These are phyloP conservation scores for Drosophila watanabei DNA, from an alignment of 1,140 invertebrate species.

Conservation along the genomic window DNA sequence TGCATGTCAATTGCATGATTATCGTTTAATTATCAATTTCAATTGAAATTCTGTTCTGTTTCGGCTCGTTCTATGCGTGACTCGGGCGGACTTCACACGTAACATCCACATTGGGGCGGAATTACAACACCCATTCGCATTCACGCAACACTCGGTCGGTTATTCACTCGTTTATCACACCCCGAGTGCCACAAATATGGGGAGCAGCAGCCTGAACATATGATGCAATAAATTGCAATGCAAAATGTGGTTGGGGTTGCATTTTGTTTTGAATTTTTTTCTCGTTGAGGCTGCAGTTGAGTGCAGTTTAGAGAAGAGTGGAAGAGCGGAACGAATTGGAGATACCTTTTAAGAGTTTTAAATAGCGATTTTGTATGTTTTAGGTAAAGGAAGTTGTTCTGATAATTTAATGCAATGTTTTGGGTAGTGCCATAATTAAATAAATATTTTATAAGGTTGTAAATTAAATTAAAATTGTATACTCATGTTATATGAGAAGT, in stretches of 20 bases:
- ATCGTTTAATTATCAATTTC: constrained; percentile 43
- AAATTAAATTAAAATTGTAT: neutral
- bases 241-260: constrained; percentile 48
- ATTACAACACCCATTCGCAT: constrained; percentile 45
- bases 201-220: constrained; percentile 49
- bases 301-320: constrained; percentile 51
- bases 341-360: neutral
- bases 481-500: neutral
- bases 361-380: too few relatives aligned
- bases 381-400: neutral
- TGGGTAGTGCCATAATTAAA: neutral
- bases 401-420: neutral
- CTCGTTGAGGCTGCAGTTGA: constrained; percentile 6
- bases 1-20: constrained; percentile 81
- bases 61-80: constrained; percentile 40
- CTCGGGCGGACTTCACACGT: constrained; percentile 20
- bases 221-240: constrained; percentile 71
- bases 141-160: constrained; percentile 43
- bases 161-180: constrained; percentile 46
- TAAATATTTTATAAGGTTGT: neutral
- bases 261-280: constrained; percentile 30
- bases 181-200: constrained; percentile 50
- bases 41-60: constrained; percentile 37
- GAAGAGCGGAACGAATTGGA: neutral
- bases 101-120: constrained; percentile 7